Evolutionary conservation across 53 echinoderm and acorn worm genomes (phyloP).

Genomic region (Holothuria scabra): DNA sequence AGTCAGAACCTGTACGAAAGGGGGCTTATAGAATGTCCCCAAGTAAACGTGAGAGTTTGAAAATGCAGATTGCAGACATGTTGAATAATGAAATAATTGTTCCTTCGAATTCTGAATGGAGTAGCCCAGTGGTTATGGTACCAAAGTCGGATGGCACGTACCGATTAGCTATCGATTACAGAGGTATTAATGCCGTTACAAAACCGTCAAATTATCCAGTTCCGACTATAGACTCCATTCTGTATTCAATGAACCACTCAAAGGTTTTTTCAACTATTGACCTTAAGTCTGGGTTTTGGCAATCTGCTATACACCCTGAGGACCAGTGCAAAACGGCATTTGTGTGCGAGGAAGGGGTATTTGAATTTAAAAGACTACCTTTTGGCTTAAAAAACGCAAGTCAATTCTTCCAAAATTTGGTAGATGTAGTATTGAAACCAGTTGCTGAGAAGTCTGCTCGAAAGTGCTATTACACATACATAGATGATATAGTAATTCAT

Average conservation of each 20-base stretch:
- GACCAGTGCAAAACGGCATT: slow-evolving; percentile 41
- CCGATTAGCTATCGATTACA: too few relatives aligned
- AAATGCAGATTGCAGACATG: too few relatives aligned
- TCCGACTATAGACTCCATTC: neutral
- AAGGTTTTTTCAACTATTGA: slow-evolving; percentile 42
- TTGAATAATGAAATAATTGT: too few relatives aligned
- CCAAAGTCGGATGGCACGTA: too few relatives aligned
- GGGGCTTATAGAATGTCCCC: too few relatives aligned
- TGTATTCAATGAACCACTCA: slow-evolving; percentile 8
- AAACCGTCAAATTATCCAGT: too few relatives aligned
- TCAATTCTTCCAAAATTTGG: slow-evolving; percentile 10
- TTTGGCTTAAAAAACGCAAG: slow-evolving; percentile 44
- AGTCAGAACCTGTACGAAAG: too few relatives aligned
- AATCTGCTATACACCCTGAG: slow-evolving; percentile 26
- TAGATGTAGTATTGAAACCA: slow-evolving; percentile 42
- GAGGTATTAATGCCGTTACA: too few relatives aligned
- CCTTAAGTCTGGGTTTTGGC: slow-evolving; percentile 55
- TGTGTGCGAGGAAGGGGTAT: slow-evolving; percentile 44
- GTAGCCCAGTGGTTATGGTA: too few relatives aligned
- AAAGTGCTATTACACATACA: neutral
- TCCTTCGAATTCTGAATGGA: too few relatives aligned
- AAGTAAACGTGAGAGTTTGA: too few relatives aligned
- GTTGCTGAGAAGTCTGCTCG: too few relatives aligned
- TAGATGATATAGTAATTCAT: neutral
- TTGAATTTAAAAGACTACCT: slow-evolving; percentile 33